Percentiles rank a stretch among this genome's conserved stretches.
These are phyloP conservation scores for Dinocampus coccinellae DNA, from an alignment of 2,888 invertebrate species.

Conservation along the genomic window DNA sequence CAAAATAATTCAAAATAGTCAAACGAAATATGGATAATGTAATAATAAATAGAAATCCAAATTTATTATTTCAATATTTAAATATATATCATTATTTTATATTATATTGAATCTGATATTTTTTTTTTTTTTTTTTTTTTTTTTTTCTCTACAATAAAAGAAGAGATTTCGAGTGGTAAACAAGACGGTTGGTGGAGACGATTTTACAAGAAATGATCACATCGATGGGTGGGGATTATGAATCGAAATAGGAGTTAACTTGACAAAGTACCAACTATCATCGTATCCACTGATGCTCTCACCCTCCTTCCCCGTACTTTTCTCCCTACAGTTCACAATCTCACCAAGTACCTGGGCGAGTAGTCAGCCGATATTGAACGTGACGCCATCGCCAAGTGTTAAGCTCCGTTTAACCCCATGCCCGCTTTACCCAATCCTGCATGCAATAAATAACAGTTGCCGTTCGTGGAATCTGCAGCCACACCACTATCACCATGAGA, in stretches of 20 bases:
- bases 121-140: too few relatives aligned
- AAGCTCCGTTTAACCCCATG: constrained; percentile 47
- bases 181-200: too few relatives aligned
- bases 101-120: too few relatives aligned
- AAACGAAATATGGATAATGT: too few relatives aligned
- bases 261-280: constrained; percentile 44
- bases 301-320: not conserved
- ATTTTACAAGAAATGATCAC: too few relatives aligned
- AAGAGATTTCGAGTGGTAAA: too few relatives aligned
- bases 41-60: too few relatives aligned
- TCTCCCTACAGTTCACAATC: not conserved
- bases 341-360: not conserved
- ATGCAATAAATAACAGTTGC: constrained; percentile 41
- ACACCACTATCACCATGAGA: not conserved
- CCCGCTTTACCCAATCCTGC: constrained; percentile 37
- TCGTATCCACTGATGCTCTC: constrained; percentile 25
- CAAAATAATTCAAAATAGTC: too few relatives aligned
- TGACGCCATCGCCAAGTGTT: constrained; percentile 37
- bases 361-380: constrained; percentile 12
- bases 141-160: too few relatives aligned
- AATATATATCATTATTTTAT: too few relatives aligned
- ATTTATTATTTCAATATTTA: too few relatives aligned
- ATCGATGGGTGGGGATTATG: constrained; percentile 35
- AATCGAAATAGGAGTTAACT: constrained; percentile 45
- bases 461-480: constrained; percentile 34